These are phyloP conservation scores for Polypedilum vanderplanki DNA, from an alignment of 1,140 invertebrate species.

Conservation along the genomic window DNA sequence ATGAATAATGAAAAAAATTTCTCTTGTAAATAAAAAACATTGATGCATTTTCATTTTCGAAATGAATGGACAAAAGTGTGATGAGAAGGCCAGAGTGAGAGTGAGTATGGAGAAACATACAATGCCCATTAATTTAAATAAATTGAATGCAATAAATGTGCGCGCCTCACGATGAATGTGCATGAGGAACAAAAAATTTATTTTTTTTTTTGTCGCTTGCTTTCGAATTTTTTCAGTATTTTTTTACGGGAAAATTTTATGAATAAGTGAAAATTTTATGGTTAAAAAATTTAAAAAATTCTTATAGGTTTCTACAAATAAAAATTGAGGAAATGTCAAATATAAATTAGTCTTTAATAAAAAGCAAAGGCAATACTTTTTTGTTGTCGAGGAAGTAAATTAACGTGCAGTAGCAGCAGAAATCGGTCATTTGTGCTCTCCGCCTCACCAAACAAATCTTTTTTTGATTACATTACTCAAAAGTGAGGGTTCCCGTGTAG, in stretches of 20 bases:
- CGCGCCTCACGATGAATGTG: constrained; percentile 1
- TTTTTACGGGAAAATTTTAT: not conserved
- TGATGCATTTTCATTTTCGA: constrained; percentile 15
- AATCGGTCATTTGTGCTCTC: constrained; percentile 16
- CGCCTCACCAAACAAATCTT: constrained; percentile 11
- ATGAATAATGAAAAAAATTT: not conserved
- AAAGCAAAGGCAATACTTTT: not conserved
- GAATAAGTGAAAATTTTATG: not conserved
- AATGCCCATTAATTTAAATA: constrained; percentile 19
- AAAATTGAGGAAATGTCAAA: constrained; percentile 19
- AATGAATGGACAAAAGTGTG: not conserved
- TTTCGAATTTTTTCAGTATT: not conserved
- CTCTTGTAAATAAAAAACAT: not conserved
- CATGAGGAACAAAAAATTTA: not conserved
- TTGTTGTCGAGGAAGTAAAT: constrained; percentile 3
- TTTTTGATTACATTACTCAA: constrained; percentile 16
- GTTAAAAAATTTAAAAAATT: not conserved
- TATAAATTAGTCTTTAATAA: not conserved
- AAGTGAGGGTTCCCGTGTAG: not conserved
- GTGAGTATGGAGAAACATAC: not conserved
- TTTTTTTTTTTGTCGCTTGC: not conserved
- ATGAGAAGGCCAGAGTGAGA: not conserved
- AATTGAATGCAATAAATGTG: constrained; percentile 19
- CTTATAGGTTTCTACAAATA: not conserved
- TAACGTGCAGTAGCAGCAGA: not conserved